phyloP scores from a whole-genome alignment of 1,140 invertebrate genomes.

The Sinella curviseta region DNA sequence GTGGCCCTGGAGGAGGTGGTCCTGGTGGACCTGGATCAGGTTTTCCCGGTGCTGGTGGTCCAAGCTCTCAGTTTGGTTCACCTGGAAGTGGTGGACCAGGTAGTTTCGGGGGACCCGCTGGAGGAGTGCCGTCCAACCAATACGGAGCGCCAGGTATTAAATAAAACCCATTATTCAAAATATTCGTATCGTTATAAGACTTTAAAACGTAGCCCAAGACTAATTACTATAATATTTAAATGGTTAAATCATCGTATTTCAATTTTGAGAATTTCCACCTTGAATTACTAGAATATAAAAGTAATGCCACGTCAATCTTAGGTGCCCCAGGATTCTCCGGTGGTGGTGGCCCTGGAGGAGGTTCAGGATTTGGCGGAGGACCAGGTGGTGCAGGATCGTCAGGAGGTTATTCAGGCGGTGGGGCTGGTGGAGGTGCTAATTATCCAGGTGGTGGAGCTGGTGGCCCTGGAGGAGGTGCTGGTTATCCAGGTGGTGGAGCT shows the following conservation, averaged over 20 bases:
- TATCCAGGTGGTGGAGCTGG: neutral
- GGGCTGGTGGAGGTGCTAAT: neutral
- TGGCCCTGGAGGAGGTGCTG: neutral
- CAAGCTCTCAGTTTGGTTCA: neutral
- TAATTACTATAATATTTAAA: too few relatives aligned
- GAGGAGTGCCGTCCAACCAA: neutral
- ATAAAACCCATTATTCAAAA: too few relatives aligned
- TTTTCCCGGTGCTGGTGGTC: neutral
- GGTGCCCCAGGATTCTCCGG: neutral
- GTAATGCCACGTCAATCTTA: neutral
- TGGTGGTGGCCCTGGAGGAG: slow-evolving; percentile 41
- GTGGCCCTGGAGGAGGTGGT: slow-evolving; percentile 6
- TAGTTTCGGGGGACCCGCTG: neutral
- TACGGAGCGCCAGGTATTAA: neutral
- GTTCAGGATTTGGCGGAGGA: slow-evolving; percentile 56
- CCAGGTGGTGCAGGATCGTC: neutral
- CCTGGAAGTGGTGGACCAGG: neutral
- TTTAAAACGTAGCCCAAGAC: too few relatives aligned
- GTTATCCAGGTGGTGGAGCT: neutral
- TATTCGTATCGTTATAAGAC: too few relatives aligned
- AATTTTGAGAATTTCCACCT: too few relatives aligned
- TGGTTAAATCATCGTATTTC: too few relatives aligned
- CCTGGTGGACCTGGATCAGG: neutral
- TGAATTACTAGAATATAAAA: too few relatives aligned
- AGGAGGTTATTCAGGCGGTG: neutral